Evolutionary conservation across 2,888 invertebrate genomes (phyloP).

Genomic region (Chydorus sphaericus): DNA sequence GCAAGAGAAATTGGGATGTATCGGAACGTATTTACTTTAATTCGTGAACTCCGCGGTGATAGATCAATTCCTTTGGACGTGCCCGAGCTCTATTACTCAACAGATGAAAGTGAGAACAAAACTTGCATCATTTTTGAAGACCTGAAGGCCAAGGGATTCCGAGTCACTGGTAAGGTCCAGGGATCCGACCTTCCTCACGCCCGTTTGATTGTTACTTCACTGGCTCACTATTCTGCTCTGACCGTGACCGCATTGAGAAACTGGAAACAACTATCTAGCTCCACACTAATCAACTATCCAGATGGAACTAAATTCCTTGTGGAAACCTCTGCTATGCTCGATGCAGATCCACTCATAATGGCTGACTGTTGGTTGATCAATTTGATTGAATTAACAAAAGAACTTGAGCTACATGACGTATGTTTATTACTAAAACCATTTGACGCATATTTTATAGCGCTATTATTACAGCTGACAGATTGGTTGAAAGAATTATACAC

Average conservation of each 20-base stretch:
- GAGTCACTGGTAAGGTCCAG: conserved; percentile 4
- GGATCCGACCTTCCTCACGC: conserved; percentile 11
- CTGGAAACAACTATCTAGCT: background rate
- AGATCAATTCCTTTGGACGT: background rate
- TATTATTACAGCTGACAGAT: too few species aligned
- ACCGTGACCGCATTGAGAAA: background rate
- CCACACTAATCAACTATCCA: background rate
- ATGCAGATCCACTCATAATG: background rate
- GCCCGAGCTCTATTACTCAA: conserved; percentile 5
- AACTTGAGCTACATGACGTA: background rate
- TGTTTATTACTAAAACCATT: background rate
- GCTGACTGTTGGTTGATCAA: background rate
- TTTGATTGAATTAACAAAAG: background rate
- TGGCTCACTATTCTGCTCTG: conserved; percentile 13
- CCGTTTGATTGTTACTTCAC: background rate
- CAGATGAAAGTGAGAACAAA: background rate
- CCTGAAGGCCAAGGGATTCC: conserved; percentile 1
- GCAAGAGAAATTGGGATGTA: conserved; percentile 9
- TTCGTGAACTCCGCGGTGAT: background rate
- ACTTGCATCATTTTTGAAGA: conserved; percentile 9
- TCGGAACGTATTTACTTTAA: background rate
- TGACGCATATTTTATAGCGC: background rate
- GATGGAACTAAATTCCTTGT: background rate
- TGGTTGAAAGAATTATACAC: too few species aligned
- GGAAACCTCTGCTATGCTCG: background rate